Evolutionary conservation across 2,113 vertebrate genomes (phyloP).

Genomic region (Myotis lucifugus): DNA sequence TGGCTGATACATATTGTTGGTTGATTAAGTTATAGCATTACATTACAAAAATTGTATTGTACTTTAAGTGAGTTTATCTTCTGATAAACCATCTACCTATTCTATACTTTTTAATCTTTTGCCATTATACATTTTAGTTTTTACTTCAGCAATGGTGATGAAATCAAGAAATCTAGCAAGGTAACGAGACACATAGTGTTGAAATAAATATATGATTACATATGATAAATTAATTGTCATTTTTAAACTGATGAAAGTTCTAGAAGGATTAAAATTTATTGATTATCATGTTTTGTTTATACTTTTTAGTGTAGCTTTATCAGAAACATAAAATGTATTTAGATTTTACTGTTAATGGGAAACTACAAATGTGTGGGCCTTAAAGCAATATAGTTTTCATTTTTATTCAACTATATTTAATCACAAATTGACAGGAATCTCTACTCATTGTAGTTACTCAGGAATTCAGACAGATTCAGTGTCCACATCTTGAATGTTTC

Average conservation of each 20-base stretch:
- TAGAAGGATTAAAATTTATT: background rate
- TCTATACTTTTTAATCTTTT: background rate
- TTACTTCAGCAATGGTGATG: background rate
- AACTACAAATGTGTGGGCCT: background rate
- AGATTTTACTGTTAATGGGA: background rate
- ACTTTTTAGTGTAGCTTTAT: background rate
- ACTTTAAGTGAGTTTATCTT: background rate
- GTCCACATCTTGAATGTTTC: background rate
- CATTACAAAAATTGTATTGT: background rate
- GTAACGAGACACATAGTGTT: background rate
- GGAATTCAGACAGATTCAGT: background rate
- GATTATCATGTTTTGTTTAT: background rate
- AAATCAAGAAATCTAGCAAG: background rate
- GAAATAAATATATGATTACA: constrained; percentile 14
- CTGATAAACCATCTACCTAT: background rate
- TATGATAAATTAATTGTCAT: background rate
- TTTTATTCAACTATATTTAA: background rate
- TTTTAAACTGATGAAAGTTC: background rate
- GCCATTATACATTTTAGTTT: background rate
- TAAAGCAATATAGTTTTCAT: background rate
- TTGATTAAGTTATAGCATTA: background rate
- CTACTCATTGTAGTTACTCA: background rate
- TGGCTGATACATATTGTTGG: background rate
- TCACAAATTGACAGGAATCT: background rate
- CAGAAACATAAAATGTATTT: background rate